These are phyloP conservation scores for Pammene fasciana DNA, from an alignment of 2,888 invertebrate genomes.

Conservation along the genomic window DNA sequence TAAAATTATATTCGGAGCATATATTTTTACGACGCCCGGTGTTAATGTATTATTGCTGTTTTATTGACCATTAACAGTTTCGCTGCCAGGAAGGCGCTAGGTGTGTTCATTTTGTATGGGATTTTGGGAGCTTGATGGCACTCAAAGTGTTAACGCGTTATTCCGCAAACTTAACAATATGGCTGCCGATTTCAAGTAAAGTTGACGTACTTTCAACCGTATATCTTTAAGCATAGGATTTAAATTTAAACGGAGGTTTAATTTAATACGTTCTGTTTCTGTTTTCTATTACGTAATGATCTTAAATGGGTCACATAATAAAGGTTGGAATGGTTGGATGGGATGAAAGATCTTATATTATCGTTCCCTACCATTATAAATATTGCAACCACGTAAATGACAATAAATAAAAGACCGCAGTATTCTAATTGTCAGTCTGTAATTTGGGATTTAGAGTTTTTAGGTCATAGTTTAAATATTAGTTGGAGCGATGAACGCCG, in stretches of 20 bases:
- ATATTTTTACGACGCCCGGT: constrained; percentile 32
- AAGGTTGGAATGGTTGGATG: not conserved
- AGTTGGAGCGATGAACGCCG: no score
- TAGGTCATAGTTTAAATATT: no score
- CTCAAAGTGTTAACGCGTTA: constrained; percentile 3
- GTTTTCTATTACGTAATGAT: constrained; percentile 6
- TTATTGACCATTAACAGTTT: constrained; percentile 27
- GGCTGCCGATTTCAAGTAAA: constrained; percentile 2
- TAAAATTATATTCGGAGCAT: constrained; percentile 39
- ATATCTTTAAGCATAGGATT: not conserved
- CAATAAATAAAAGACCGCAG: no score
- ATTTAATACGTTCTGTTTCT: not conserved
- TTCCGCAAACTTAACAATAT: constrained; percentile 6
- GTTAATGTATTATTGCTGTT: constrained; percentile 36
- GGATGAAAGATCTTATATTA: constrained; percentile 7
- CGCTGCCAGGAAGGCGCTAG: no score
- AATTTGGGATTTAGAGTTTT: no score
- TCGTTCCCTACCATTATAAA: not conserved
- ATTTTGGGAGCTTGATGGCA: no score
- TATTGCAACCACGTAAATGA: not conserved
- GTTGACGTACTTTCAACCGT: not conserved
- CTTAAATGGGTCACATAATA: constrained; percentile 29
- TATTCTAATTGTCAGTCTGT: no score
- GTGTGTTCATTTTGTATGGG: no score
- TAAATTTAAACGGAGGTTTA: not conserved